phyloP scores from a whole-genome alignment of 2,797 vertebrate genomes.

The Tamandua tetradactyla region DNA sequence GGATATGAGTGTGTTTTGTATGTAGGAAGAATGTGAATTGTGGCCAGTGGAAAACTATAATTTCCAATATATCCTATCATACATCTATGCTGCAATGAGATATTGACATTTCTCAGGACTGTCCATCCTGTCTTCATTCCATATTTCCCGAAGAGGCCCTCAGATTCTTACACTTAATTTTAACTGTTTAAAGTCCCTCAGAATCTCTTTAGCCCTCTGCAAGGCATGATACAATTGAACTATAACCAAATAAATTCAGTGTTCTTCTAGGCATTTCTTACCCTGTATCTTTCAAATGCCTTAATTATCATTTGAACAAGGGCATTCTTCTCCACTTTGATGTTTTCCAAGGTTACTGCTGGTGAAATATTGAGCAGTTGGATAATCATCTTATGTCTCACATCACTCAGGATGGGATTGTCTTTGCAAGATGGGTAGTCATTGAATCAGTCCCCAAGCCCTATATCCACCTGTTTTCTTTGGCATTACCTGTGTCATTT shows the following conservation, averaged over 20 bases:
- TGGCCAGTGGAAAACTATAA: not conserved
- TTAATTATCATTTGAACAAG: not conserved
- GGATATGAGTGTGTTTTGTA: not conserved
- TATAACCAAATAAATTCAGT: not conserved
- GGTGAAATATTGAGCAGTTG: not conserved
- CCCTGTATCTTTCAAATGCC: not conserved
- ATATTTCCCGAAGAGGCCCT: not conserved
- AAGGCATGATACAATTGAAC: not conserved
- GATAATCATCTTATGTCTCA: not conserved
- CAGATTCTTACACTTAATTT: not conserved
- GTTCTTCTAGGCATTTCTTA: not conserved
- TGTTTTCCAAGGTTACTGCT: not conserved
- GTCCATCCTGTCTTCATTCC: not conserved
- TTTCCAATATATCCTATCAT: not conserved
- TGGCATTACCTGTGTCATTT: not conserved
- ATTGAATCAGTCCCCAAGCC: not conserved
- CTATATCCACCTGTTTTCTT: not conserved
- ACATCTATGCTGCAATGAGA: not conserved
- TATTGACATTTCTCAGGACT: not conserved
- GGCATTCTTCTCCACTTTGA: too few species aligned
- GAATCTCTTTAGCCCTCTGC: not conserved
- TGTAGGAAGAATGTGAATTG: not conserved
- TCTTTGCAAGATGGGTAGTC: not conserved
- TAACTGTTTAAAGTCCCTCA: not conserved
- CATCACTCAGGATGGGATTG: not conserved